These are phyloP conservation scores for Rhopalosiphum nymphaeae DNA, from an alignment of 2,888 invertebrate species.

Conservation along the genomic window DNA sequence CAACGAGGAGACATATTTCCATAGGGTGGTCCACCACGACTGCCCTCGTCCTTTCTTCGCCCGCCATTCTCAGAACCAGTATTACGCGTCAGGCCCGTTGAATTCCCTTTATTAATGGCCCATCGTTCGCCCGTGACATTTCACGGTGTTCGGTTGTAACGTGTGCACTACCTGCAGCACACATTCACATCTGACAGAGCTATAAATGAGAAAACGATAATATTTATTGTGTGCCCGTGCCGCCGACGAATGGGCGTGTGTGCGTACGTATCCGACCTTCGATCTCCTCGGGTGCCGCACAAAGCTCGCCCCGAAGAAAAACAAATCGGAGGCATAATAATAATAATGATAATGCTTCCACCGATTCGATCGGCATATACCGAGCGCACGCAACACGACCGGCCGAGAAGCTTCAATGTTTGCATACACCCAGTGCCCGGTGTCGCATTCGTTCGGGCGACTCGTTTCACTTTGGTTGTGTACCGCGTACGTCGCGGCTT, in stretches of 20 bases:
- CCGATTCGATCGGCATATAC: background rate
- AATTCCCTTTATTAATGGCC: conserved; percentile 47
- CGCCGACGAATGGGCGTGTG: conserved; percentile 30
- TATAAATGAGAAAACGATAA: conserved; percentile 41
- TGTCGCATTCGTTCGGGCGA: conserved; percentile 25
- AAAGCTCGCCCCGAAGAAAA: background rate
- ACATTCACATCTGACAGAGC: conserved; percentile 18
- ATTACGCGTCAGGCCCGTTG: conserved; percentile 28
- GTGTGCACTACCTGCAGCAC: conserved; percentile 1
- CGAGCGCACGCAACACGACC: conserved; percentile 47
- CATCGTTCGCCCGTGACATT: conserved; percentile 54
- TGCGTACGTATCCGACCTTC: conserved; percentile 12
- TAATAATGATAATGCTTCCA: background rate
- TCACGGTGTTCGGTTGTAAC: conserved; percentile 31
- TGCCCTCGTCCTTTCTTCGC: background rate
- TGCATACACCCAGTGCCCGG: conserved; percentile 49
- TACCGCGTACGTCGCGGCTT: background rate
- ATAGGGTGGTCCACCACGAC: background rate
- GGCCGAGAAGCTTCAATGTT: conserved; percentile 45
- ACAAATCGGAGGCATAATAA: background rate
- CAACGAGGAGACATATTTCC: background rate
- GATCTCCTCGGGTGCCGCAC: conserved; percentile 30
- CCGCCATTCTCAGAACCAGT: background rate
- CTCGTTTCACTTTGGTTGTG: conserved; percentile 28
- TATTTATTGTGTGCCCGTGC: conserved; percentile 18